A percentile compares a stretch with the other conserved stretches of the same genome.
Conservation (phyloP, 2,113 vertebrate genomes). For the Rhombomys opimus region DNA sequence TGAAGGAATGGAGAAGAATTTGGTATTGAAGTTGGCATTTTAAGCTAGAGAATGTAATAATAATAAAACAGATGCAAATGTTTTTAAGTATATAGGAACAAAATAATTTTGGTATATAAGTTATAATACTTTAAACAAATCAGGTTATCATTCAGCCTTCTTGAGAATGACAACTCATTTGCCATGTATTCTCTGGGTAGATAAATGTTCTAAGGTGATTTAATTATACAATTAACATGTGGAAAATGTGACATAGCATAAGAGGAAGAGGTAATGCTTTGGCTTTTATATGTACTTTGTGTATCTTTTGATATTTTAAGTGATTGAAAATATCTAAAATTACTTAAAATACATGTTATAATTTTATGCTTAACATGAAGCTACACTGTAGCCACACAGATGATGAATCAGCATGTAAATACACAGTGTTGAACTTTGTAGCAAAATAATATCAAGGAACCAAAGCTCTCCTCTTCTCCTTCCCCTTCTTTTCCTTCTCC, state of each 20-base stretch:
- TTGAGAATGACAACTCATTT: conserved; percentile 29
- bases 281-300: not conserved
- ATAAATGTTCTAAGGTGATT: not conserved
- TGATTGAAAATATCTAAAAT: conserved; percentile 7
- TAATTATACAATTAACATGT: conserved; percentile 3
- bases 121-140: not conserved
- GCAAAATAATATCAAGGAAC: not conserved
- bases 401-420: not conserved
- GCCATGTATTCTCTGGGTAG: not conserved
- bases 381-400: not conserved
- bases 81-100: not conserved
- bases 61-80: not conserved
- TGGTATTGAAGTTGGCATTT: not conserved
- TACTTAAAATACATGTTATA: conserved; percentile 1
- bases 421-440: not conserved
- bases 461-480: not conserved
- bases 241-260: not conserved
- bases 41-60: not conserved
- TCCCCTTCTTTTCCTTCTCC: not conserved
- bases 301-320: not conserved
- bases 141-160: not conserved
- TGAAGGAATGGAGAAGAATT: not conserved
- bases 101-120: not conserved
- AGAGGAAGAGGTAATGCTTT: not conserved
- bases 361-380: not conserved